Percentiles rank a stretch among this genome's conserved stretches.
These are phyloP conservation scores for Oreamnos americanus DNA, from an alignment of 2,113 vertebrate species.

Conservation along the genomic window DNA sequence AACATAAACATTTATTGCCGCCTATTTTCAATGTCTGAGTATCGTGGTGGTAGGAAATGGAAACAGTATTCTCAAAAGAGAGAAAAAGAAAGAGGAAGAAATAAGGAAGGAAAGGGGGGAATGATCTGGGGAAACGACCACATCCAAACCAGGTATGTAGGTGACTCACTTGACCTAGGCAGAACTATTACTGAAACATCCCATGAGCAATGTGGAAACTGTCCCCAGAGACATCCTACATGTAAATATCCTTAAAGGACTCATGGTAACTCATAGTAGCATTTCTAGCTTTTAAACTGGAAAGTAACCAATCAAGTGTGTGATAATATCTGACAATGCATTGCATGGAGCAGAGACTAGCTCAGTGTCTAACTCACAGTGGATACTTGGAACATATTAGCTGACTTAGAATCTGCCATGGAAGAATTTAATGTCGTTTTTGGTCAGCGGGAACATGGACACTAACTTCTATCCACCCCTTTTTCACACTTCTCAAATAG, in stretches of 20 bases:
- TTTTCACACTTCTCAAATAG: background rate
- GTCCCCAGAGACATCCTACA: background rate
- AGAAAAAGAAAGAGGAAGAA: background rate
- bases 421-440: background rate
- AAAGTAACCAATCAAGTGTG: background rate
- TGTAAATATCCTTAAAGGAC: background rate
- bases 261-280: background rate
- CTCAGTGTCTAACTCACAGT: background rate
- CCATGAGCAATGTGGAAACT: background rate
- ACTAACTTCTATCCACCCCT: background rate
- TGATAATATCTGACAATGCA: background rate
- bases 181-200: background rate
- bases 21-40: background rate
- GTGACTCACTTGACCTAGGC: background rate
- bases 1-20: background rate
- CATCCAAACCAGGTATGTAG: background rate
- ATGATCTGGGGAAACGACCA: background rate
- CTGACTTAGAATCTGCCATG: background rate
- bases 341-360: background rate
- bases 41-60: background rate
- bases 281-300: background rate
- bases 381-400: accelerated
- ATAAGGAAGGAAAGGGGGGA: background rate
- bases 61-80: background rate
- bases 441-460: background rate